phyloP scores from a whole-genome alignment of 2,797 vertebrate species.

The Distichodus sexfasciatus region DNA sequence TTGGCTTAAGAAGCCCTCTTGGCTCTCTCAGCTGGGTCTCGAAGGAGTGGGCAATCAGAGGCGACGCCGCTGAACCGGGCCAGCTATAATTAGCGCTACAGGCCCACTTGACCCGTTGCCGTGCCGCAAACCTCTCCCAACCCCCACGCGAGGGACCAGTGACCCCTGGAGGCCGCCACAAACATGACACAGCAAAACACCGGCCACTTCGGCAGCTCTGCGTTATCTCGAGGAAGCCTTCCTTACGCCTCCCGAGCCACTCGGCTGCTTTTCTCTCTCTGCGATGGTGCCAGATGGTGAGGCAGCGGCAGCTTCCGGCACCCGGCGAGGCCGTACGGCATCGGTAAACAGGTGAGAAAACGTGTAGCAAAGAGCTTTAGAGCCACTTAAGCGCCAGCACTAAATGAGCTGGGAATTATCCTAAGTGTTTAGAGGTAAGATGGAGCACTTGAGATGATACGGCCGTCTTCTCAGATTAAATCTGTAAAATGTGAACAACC shows the following conservation, averaged over 20 bases:
- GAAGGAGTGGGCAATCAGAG: conserved; percentile 20
- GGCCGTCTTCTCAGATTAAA: too few relatives aligned
- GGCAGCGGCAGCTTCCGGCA: conserved; percentile 21
- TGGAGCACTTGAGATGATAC: too few relatives aligned
- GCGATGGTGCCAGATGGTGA: conserved; percentile 38
- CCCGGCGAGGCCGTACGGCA: conserved; percentile 5
- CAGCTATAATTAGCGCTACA: conserved; percentile 34
- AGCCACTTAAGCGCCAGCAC: not conserved
- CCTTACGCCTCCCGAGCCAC: not conserved
- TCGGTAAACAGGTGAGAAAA: conserved; percentile 33
- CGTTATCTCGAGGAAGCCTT: not conserved
- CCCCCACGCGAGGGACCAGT: not conserved
- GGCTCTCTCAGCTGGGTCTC: conserved; percentile 27
- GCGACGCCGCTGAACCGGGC: conserved; percentile 11
- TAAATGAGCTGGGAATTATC: not conserved
- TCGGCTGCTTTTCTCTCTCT: conserved; percentile 5
- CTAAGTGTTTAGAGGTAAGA: not conserved
- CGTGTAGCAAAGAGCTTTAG: not conserved
- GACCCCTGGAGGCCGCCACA: not conserved
- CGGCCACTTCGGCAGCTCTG: not conserved
- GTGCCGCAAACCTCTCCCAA: not conserved
- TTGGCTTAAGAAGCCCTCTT: conserved; percentile 13
- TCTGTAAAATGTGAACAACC: too few relatives aligned
- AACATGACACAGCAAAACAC: too few relatives aligned
- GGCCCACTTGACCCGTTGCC: not conserved